Evolutionary conservation across 2,113 vertebrate genomes (phyloP).

Genomic region (human (Homo sapiens)): DNA sequence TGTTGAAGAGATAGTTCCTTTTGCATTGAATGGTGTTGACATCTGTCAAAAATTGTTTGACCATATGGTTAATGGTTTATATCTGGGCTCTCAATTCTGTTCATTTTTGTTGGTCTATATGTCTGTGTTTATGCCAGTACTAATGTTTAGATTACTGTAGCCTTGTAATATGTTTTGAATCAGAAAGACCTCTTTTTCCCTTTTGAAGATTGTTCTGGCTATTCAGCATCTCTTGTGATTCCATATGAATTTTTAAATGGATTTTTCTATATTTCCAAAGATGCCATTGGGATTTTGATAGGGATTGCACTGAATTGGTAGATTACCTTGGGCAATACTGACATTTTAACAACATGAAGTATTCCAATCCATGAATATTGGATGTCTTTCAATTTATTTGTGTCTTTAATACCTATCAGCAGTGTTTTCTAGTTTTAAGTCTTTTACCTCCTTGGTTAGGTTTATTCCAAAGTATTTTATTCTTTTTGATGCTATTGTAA

Average conservation of each 20-base stretch:
- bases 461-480: neutral
- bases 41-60: neutral
- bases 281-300: neutral
- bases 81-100: neutral
- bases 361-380: neutral
- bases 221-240: neutral
- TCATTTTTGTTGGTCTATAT: neutral
- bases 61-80: neutral
- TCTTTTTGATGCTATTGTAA: neutral
- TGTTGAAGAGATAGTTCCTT: neutral
- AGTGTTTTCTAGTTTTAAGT: neutral
- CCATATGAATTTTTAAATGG: neutral
- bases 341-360: neutral
- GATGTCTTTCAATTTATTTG: neutral
- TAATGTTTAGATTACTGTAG: neutral
- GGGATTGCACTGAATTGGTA: neutral
- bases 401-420: neutral
- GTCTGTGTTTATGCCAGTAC: neutral
- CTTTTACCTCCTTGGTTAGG: neutral
- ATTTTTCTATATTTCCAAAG: neutral
- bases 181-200: neutral
- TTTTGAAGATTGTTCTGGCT: neutral
- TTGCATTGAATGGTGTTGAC: neutral
- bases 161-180: neutral
- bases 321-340: neutral